Evolutionary conservation across 1,140 invertebrate species (phyloP).

Genomic region (Coelopa frigida): DNA sequence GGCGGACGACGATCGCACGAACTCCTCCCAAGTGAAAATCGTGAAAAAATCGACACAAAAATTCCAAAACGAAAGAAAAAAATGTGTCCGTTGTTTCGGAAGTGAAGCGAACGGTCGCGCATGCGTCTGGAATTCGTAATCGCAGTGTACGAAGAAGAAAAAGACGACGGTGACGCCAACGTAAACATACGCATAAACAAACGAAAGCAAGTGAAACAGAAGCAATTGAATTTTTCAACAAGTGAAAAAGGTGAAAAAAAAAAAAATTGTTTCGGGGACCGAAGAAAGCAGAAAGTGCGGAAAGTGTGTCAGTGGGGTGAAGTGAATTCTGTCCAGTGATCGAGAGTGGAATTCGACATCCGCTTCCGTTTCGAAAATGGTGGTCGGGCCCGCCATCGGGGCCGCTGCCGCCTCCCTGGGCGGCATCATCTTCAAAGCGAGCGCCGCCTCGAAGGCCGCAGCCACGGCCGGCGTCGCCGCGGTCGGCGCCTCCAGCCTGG

Average conservation of each 20-base stretch:
- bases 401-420: slow-evolving; percentile 37
- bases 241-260: slow-evolving; percentile 8
- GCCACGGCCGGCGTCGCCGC: slow-evolving; percentile 33
- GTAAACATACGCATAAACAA: too few relatives aligned
- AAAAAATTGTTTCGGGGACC: slow-evolving; percentile 1
- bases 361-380: too few relatives aligned
- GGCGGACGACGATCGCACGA: too few relatives aligned
- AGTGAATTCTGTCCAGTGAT: slow-evolving; percentile 11
- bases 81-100: too few relatives aligned
- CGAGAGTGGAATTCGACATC: too few relatives aligned
- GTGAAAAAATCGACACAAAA: slow-evolving; percentile 15
- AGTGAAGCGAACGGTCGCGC: too few relatives aligned
- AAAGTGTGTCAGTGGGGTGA: slow-evolving; percentile 4
- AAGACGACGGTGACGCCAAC: too few relatives aligned
- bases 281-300: slow-evolving; percentile 18
- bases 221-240: too few relatives aligned
- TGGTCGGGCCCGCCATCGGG: slow-evolving; percentile 32
- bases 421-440: slow-evolving; percentile 37
- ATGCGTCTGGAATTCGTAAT: too few relatives aligned
- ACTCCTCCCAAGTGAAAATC: slow-evolving; percentile 38
- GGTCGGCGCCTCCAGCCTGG: slow-evolving; percentile 33
- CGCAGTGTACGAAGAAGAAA: too few relatives aligned
- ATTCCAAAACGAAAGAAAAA: too few relatives aligned
- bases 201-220: too few relatives aligned
- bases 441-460: slow-evolving; percentile 33